Conservation (phyloP, 2,113 vertebrate genomes). For the Noctilio leporinus region DNA sequence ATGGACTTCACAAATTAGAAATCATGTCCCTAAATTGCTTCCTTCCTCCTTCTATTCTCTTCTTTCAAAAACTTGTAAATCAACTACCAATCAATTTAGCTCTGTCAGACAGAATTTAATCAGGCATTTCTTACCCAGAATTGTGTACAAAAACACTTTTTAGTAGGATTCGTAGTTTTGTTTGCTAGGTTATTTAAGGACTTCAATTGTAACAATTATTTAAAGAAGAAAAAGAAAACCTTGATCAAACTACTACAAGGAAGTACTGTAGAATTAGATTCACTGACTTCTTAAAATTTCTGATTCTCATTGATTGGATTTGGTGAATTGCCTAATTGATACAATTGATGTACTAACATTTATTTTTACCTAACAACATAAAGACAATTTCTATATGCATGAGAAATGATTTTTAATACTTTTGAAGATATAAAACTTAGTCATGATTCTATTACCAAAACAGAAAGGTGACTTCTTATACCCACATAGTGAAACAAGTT, state of each 20-base stretch:
- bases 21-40: slow-evolving; percentile 56
- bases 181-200: not conserved
- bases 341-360: not conserved
- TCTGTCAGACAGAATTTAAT: slow-evolving; percentile 17
- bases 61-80: slow-evolving; percentile 44
- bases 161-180: not conserved
- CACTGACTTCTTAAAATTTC: not conserved
- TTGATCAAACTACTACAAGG: not conserved
- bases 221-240: not conserved
- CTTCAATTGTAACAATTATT: not conserved
- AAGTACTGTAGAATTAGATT: not conserved
- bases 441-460: not conserved
- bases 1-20: slow-evolving; percentile 60
- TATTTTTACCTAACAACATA: not conserved
- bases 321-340: not conserved
- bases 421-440: not conserved
- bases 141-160: not conserved
- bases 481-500: not conserved
- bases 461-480: not conserved
- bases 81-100: slow-evolving; percentile 13
- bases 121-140: not conserved
- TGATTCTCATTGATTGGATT: not conserved
- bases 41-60: slow-evolving; percentile 54
- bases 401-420: not conserved
- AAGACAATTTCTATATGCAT: not conserved